Conservation (phyloP, 2,113 vertebrate species). For the Eleginops maclovinus region DNA sequence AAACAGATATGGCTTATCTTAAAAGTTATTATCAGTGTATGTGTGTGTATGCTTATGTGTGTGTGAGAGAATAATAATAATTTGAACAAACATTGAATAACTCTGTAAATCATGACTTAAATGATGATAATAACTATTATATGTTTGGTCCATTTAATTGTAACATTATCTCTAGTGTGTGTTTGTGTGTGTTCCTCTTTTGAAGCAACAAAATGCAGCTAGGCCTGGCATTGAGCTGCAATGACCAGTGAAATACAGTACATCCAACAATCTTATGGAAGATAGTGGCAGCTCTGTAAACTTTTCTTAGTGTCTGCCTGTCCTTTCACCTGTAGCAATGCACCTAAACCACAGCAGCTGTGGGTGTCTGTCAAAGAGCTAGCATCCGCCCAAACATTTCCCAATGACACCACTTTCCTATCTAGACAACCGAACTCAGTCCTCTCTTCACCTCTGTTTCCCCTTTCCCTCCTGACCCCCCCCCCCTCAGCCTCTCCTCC, state of each 20-base stretch:
- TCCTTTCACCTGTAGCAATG: neutral
- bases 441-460: neutral
- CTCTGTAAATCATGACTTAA: too few relatives aligned
- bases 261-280: neutral
- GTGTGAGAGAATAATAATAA: too few relatives aligned
- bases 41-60: neutral
- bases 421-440: neutral
- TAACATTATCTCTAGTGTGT: too few relatives aligned
- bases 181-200: neutral
- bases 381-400: neutral
- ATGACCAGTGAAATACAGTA: neutral
- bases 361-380: neutral
- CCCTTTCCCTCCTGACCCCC: neutral
- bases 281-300: neutral
- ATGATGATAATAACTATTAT: too few relatives aligned
- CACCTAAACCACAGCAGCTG: neutral
- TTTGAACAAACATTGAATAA: too few relatives aligned
- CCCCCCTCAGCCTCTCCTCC: constrained; percentile 1
- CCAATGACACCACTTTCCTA: too few relatives aligned
- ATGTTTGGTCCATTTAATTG: too few relatives aligned
- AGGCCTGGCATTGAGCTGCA: neutral
- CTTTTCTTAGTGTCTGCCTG: neutral
- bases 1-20: neutral
- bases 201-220: neutral
- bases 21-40: neutral